Conservation (phyloP, 2,797 vertebrate species). For the Pelochelys cantorii region DNA sequence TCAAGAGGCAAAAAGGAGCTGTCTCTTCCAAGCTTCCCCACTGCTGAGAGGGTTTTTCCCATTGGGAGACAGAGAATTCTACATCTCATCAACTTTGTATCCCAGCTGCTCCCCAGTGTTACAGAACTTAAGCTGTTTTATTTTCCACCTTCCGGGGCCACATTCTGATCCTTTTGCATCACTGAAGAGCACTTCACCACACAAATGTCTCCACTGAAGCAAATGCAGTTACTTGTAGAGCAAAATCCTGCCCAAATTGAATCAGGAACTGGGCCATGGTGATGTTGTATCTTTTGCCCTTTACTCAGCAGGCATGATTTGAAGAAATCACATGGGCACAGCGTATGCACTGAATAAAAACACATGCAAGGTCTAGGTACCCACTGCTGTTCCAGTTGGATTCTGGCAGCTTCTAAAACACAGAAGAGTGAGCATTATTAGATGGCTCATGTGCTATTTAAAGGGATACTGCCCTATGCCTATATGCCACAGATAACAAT, state of each 20-base stretch:
- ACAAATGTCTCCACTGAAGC: neutral
- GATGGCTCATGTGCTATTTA: neutral
- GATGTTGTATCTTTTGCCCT: neutral
- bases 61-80: neutral
- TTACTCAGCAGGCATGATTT: neutral
- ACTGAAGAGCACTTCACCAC: neutral
- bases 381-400: neutral
- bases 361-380: neutral
- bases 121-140: neutral
- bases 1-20: no score
- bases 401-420: neutral
- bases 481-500: fast-evolving
- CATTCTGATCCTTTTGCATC: neutral
- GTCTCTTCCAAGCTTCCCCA: constrained; percentile 11
- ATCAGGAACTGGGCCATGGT: neutral
- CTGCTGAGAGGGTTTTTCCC: neutral
- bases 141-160: neutral
- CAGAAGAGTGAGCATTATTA: neutral
- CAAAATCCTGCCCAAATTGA: neutral
- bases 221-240: neutral
- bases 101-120: neutral
- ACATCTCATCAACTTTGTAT: neutral
- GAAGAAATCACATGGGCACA: neutral
- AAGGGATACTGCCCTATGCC: neutral
- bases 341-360: neutral